phyloP scores from a whole-genome alignment of 2,888 invertebrate genomes.

The Cryptophagus acutangulus region DNA sequence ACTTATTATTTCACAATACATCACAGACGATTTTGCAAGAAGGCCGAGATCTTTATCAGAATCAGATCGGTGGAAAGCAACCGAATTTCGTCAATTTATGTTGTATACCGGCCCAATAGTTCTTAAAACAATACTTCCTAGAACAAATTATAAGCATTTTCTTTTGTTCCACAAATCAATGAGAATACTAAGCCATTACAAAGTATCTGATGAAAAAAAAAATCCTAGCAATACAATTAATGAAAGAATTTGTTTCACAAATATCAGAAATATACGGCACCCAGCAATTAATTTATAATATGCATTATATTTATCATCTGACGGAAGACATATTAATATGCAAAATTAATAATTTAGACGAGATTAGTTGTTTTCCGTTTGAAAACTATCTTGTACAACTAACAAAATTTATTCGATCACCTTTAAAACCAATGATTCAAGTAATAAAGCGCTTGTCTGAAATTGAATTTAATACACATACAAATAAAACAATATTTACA shows the following conservation, averaged over 20 bases:
- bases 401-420: no score
- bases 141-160: not conserved
- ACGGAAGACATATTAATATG: not conserved
- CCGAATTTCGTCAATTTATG: slow-evolving; percentile 19
- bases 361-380: not conserved
- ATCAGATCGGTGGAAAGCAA: slow-evolving; percentile 20
- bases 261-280: slow-evolving; percentile 3
- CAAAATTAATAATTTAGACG: no score
- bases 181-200: not conserved
- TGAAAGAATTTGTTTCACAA: slow-evolving; percentile 4
- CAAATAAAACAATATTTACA: no score
- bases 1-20: slow-evolving; percentile 6
- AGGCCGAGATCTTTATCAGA: slow-evolving; percentile 16
- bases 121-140: slow-evolving; percentile 5
- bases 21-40: slow-evolving; percentile 20
- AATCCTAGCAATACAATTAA: not conserved
- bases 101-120: slow-evolving; percentile 18
- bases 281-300: not conserved
- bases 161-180: not conserved
- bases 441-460: no score
- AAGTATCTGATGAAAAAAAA: not conserved
- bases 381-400: no score
- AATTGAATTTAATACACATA: no score
- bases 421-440: no score
- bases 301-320: not conserved